These are phyloP conservation scores for Heliconius hortense DNA, from an alignment of 2,888 invertebrate species.

Conservation along the genomic window DNA sequence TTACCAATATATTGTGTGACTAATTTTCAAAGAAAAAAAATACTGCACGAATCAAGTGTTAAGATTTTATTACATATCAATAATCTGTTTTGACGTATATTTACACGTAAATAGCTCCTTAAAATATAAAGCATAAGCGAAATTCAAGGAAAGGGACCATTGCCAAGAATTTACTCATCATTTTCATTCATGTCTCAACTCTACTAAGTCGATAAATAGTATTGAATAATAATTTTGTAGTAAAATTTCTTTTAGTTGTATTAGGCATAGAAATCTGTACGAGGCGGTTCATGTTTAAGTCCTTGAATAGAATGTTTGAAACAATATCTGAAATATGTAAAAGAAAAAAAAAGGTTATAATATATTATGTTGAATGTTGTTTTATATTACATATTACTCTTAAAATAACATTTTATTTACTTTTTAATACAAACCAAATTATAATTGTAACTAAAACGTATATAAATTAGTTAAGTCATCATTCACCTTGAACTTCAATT, in stretches of 20 bases:
- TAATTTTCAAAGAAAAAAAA: constrained; percentile 1
- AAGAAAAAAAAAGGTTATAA: neutral
- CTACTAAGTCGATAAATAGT: constrained; percentile 37
- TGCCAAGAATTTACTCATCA: constrained; percentile 70
- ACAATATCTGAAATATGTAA: neutral
- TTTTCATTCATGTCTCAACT: constrained; percentile 64
- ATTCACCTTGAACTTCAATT: constrained; percentile 32
- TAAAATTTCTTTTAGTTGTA: neutral
- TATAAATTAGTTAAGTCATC: neutral
- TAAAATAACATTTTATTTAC: neutral
- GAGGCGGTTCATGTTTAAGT: neutral
- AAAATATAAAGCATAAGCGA: neutral
- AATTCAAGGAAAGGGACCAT: constrained; percentile 49
- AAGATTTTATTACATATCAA: neutral
- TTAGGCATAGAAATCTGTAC: neutral
- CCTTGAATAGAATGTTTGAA: neutral
- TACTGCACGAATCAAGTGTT: neutral
- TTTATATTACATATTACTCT: neutral
- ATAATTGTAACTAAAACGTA: neutral
- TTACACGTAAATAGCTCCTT: neutral
- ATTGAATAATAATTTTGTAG: constrained; percentile 32
- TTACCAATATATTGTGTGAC: constrained; percentile 8
- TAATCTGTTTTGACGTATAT: neutral
- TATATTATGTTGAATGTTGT: neutral
- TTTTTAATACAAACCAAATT: neutral